phyloP scores from a whole-genome alignment of 2,113 vertebrate species.

The Rousettus leschenaultii region DNA sequence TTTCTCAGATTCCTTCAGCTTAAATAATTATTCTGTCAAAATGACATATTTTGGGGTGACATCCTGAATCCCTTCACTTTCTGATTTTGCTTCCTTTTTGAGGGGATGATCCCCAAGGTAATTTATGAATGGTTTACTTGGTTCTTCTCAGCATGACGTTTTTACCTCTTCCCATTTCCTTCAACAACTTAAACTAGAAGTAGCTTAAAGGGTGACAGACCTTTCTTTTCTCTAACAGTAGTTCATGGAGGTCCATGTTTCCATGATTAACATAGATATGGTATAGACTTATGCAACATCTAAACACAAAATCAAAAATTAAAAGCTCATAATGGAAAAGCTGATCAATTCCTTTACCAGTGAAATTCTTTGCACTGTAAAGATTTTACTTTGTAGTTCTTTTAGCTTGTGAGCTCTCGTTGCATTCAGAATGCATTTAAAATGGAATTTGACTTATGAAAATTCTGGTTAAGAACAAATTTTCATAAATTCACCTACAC shows the following conservation, averaged over 20 bases:
- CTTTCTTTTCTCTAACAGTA: neutral
- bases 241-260: neutral
- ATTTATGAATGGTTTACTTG: neutral
- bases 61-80: neutral
- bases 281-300: neutral
- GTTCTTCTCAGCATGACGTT: neutral
- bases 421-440: neutral
- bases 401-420: neutral
- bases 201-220: neutral
- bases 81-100: neutral
- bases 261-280: neutral
- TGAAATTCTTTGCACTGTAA: neutral
- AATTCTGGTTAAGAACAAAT: neutral
- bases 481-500: neutral
- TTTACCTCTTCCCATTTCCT: neutral
- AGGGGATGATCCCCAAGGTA: neutral
- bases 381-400: neutral
- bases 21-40: neutral
- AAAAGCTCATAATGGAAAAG: neutral
- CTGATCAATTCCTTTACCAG: neutral
- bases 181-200: neutral
- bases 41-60: neutral
- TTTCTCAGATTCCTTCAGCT: neutral
- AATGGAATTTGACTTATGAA: conserved; percentile 7
- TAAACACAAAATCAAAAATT: neutral